Evolutionary conservation across 2,797 vertebrate species (phyloP).

Genomic region (Botia kubotai): DNA sequence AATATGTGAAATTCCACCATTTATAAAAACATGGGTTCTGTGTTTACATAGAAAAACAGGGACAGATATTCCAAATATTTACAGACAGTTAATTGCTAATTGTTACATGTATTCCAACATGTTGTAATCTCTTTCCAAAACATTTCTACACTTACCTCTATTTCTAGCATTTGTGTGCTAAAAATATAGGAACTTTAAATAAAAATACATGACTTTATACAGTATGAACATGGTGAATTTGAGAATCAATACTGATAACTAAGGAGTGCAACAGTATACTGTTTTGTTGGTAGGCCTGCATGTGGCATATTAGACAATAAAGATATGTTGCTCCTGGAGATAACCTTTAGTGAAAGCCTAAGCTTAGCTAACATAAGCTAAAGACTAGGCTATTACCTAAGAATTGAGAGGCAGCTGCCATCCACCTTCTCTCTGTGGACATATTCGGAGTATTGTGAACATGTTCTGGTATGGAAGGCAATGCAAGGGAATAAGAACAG

Average conservation of each 20-base stretch:
- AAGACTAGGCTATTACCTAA: slow-evolving; percentile 23
- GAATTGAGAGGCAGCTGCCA: slow-evolving; percentile 39
- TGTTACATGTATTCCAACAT: neutral
- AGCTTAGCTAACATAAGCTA: slow-evolving; percentile 6
- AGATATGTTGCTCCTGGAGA: neutral
- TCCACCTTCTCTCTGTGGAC: slow-evolving; percentile 24
- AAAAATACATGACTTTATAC: too few species aligned
- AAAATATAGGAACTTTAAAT: too few species aligned
- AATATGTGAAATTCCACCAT: slow-evolving; percentile 18
- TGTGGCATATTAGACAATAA: neutral
- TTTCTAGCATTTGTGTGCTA: too few species aligned
- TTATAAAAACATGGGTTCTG: slow-evolving; percentile 24
- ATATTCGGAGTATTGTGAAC: slow-evolving; percentile 19
- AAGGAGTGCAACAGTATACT: neutral
- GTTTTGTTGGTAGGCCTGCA: neutral
- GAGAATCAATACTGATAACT: too few species aligned
- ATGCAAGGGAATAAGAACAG: slow-evolving; percentile 71
- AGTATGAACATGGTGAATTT: too few species aligned
- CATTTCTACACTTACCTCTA: too few species aligned
- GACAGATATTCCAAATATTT: slow-evolving; percentile 45
- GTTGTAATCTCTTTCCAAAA: neutral
- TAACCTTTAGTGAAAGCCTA: neutral
- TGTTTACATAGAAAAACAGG: slow-evolving; percentile 44
- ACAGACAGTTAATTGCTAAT: slow-evolving; percentile 28
- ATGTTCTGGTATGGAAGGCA: slow-evolving; percentile 31